Evolutionary conservation across 37 sponge, comb jelly and placozoan species (phyloP), one percentile per base, ranked within the genome.

Genomic region (Crambe crambe): DNA sequence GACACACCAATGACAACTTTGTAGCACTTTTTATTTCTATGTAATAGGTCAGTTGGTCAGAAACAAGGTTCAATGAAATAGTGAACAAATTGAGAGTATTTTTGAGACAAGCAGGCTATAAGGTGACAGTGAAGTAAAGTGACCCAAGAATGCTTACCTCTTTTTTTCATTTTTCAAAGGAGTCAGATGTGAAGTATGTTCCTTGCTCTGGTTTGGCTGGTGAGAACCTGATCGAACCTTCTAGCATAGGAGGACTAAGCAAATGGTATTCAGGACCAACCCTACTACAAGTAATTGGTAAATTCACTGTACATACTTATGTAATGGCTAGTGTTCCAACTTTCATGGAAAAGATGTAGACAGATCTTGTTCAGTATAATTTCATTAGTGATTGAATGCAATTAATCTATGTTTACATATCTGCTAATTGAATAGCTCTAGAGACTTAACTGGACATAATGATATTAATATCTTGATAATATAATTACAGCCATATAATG

Each of bases 121-220:
- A 94, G 88, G 97, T 94, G 30, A 42, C 9, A 2, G 2, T 51
- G 23, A 54, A 18, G 40, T 64, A 26, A 34, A 27, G 12, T 47
- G 12, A 68, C 54, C 12, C n/a, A 30, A 30, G n/a, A 8, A 9
- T 4, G 51, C 12, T 12, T 47, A 47, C 6, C 6, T 6, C 6
- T 47, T 15, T 47, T 6, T 47, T 47, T 47, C 6, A 15, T 47
- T 47, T 47, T 15, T 47, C 12, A 23, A 42, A 95, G 96, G 96
- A 95, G 21, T 23, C 69, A 43, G 95, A 97, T 76, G 72, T 94
- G 21, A 69, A 42, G 37, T 97, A 90, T 75, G 82, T 99, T 20
- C 99, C 99, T 0, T 94, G 95, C 76, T 93, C 94, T 80, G 99
- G 99, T 4, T 37, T 96, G 31, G 87, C 86, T 51, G 99, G 99